Percentiles rank a stretch among this genome's conserved stretches.
phyloP scores from a whole-genome alignment of 1,140 invertebrate species.

The Penaeus japonicus region DNA sequence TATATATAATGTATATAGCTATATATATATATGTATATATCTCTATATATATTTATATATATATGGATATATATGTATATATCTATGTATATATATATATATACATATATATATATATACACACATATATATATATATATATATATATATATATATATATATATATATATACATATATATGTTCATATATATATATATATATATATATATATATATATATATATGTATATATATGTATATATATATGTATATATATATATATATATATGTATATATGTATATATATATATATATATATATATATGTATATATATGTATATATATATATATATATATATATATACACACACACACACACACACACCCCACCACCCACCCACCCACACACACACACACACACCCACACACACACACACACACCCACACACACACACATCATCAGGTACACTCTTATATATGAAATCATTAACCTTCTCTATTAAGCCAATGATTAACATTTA shows the following conservation, averaged over 20 bases:
- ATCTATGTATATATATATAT: not conserved
- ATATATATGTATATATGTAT: not conserved
- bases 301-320: not conserved
- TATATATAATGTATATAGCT: not conserved
- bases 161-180: too few relatives aligned
- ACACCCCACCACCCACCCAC: too few relatives aligned
- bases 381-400: too few relatives aligned
- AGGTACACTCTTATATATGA: too few relatives aligned
- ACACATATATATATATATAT: not conserved
- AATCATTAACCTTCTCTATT: too few relatives aligned
- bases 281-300: not conserved
- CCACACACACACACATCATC: too few relatives aligned
- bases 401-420: too few relatives aligned
- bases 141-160: too few relatives aligned
- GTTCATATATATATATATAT: too few relatives aligned
- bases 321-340: not conserved
- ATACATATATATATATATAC: not conserved
- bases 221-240: too few relatives aligned
- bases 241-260: not conserved
- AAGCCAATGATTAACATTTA: too few relatives aligned
- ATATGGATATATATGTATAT: not conserved
- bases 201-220: too few relatives aligned
- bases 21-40: not conserved
- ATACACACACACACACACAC: not conserved
- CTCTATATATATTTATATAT: not conserved